Conservation (phyloP, 2,888 invertebrate species). For the Eupithecia exiguata region DNA sequence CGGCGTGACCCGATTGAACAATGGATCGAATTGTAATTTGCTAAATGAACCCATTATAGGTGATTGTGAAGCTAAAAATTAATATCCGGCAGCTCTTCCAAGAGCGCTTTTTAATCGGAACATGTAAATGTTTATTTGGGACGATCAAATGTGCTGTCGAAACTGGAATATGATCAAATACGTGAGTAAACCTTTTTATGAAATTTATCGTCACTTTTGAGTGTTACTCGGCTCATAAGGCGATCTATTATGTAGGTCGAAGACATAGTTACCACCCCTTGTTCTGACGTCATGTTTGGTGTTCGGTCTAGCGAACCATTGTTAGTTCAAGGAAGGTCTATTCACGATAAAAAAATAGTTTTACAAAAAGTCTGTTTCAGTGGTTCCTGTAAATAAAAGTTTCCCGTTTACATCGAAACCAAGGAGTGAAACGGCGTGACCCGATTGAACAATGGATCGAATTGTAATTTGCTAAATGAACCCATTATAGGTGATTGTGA, state of each 20-base stretch:
- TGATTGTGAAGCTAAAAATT: slow-evolving; percentile 60
- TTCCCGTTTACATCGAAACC: slow-evolving; percentile 17
- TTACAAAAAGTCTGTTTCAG: neutral
- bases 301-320: neutral
- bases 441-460: slow-evolving; percentile 52
- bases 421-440: slow-evolving; percentile 40
- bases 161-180: neutral
- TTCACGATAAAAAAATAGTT: too few relatives aligned
- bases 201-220: neutral
- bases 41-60: slow-evolving; percentile 54
- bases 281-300: neutral
- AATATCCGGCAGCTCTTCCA: slow-evolving; percentile 59
- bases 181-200: neutral
- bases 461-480: slow-evolving; percentile 51
- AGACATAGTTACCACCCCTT: neutral
- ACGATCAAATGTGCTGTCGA: neutral
- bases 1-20: slow-evolving; percentile 51
- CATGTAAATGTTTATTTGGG: slow-evolving; percentile 36
- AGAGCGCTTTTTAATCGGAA: slow-evolving; percentile 57
- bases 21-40: slow-evolving; percentile 49
- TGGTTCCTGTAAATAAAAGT: neutral
- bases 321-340: neutral
- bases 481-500: slow-evolving; percentile 59
- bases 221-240: neutral
- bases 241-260: neutral